Base-by-base conservation (phyloP, 2,113 vertebrate species). In the Martes martes region DNA sequence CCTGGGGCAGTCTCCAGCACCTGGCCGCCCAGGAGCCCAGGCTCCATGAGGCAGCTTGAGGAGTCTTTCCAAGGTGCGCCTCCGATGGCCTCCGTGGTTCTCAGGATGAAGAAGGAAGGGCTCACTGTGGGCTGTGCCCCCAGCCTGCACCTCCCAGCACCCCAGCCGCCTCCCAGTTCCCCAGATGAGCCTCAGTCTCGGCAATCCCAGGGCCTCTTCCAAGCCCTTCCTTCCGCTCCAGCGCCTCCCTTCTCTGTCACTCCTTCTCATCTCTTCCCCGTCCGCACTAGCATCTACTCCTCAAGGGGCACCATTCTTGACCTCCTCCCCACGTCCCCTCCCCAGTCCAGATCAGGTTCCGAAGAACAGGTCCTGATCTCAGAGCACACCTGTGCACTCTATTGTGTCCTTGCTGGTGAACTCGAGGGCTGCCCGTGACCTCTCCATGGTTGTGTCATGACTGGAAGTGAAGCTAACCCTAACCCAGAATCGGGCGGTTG, bases 181-280 rank as follows among this genome's bases (percentile, higher is more conserved):
- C 31, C 59, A 4, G 2, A 1, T 0, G 59, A 69, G 71, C 18
- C 33, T 11, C 11, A 31, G n/a, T 42, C 14, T 23, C 2, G 0
- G 28, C 47, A 18, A 26, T 9, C 28, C 76, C 8, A 6, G 31
- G 28, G 23, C 36, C 15, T 67, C 28, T 14, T 14, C 39, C 24
- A 5, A 6, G 16, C 26, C 61, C 31, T 57, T 42, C 69, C 14
- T 19, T 65, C 57, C 23, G 4, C 18, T 31, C 14, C 39, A 39
- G 24, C 26, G 6, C 10, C 3, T n/a, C 36, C 21, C 8, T 15
- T 80, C n/a, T n/a, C 36, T 2, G 3, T 26, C 67, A 7, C 31
- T n/a, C 28, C 45, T 23, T 36, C 50, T 21, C 61, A 33, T 13
- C 52, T 19, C 57, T 11, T 19, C 9, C 36, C 36, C 65, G n/a